These are phyloP conservation scores for Anthopleura sola DNA, from an alignment of 64 coral and sea anemone genomes.

Conservation along the genomic window DNA sequence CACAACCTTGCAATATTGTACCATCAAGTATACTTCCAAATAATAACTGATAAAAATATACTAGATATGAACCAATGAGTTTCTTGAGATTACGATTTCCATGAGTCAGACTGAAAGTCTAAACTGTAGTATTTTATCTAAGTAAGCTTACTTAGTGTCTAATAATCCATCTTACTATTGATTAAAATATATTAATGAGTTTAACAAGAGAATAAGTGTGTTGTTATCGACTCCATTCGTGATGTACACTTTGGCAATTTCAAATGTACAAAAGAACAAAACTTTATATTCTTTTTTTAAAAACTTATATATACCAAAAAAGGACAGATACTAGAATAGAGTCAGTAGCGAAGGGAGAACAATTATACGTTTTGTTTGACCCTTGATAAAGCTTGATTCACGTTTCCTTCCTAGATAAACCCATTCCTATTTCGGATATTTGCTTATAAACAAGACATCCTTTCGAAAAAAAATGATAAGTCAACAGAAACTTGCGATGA, in stretches of 20 bases:
- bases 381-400: not conserved
- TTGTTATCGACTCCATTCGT: not conserved
- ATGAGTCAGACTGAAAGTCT: not conserved
- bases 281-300: not conserved
- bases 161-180: not conserved
- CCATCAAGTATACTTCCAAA: not conserved
- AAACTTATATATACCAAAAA: too few relatives aligned
- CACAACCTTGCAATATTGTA: not conserved
- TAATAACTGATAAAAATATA: too few relatives aligned
- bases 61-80: too few relatives aligned
- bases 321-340: not conserved
- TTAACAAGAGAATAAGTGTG: not conserved
- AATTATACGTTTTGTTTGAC: not conserved
- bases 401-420: not conserved
- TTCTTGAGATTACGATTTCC: not conserved
- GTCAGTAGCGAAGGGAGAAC: not conserved
- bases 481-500: not conserved
- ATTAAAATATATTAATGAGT: not conserved
- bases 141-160: not conserved
- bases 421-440: not conserved
- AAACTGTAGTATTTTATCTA: not conserved
- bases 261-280: not conserved
- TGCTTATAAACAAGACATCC: not conserved
- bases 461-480: not conserved
- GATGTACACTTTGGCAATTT: not conserved